Base-by-base conservation (phyloP, 2,888 invertebrate genomes). In the Rhorus exstirpatorius region DNA sequence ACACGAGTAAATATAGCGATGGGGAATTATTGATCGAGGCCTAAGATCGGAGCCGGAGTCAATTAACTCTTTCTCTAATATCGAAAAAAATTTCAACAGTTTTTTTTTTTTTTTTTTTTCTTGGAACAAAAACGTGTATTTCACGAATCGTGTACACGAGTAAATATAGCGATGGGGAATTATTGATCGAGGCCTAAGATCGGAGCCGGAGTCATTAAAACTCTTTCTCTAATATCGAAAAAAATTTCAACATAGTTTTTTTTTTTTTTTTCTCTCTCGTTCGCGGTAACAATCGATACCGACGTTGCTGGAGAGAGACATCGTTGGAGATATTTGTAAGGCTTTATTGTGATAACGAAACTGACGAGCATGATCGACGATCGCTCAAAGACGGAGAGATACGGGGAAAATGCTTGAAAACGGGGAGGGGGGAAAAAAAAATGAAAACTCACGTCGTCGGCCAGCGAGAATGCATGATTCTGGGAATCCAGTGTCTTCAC, bases 401-500 rank as follows among this genome's bases (percentile, higher is more conserved):
- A 76, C 68, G 35, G 53, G 85, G 79, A n/a, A 24, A 38, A 26
- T 24, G 14, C 10, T 0, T n/a, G 19, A 14, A 35, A 31, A 26
- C n/a, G 7, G 3, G 26, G 80, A 83, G n/a, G 3, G 12, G 1
- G 14, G 12, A n/a, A 19, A 21, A 55, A 70, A 61, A 55, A 79
- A 24, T 63, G 77, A 71, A 71, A 51, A 95, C 96, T 96, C 94
- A 98, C 98, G 94, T 97, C 96, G 94, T 97, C 97, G 83, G 97
- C 96, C 77, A 97, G 96, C 68, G 95, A 94, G 93, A 98, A 97
- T 60, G 94, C 94, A 93, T 97, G 97, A 94, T 97, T 97, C 92
- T 95, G 96, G 44, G 97, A 97, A 94, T 98, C 98, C 91, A 98
- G 94, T 82, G 98, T 98, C 94, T 97, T 98, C 88, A 98, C 97